Evolutionary conservation across 2,888 invertebrate species (phyloP).

Genomic region (Ariolimax columbianus): DNA sequence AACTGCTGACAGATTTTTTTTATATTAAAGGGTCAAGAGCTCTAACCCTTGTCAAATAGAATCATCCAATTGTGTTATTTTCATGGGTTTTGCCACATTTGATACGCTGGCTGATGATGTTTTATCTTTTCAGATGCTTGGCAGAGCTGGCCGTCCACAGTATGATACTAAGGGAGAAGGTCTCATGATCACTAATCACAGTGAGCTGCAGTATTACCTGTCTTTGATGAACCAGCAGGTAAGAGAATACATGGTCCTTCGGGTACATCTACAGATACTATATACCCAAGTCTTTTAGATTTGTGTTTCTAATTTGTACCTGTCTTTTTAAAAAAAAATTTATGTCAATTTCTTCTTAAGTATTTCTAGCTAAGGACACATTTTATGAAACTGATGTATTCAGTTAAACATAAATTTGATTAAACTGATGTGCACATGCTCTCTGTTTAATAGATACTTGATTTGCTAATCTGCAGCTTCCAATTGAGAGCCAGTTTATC

Average conservation of each 20-base stretch:
- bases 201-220: constrained; percentile 97
- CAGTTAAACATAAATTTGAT: neutral
- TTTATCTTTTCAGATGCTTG: constrained; percentile 86
- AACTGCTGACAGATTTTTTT: too few relatives aligned
- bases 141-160: constrained; percentile 97
- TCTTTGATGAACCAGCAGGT: constrained; percentile 96
- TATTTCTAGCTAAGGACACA: neutral
- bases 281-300: neutral
- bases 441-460: neutral
- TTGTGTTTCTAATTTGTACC: neutral
- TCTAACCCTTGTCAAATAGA: neutral
- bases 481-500: constrained; percentile 97
- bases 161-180: constrained; percentile 98
- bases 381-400: neutral
- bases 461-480: constrained; percentile 81
- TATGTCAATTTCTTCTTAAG: neutral
- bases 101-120: too few relatives aligned
- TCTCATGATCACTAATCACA: constrained; percentile 98
- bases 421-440: neutral
- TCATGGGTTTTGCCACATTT: too few relatives aligned
- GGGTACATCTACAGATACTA: neutral
- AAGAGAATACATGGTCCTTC: neutral
- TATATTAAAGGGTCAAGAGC: neutral
- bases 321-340: neutral
- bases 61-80: neutral